Base-by-base conservation (phyloP, 1,140 invertebrate genomes). In the Hyposmocoma kahamanoa region DNA sequence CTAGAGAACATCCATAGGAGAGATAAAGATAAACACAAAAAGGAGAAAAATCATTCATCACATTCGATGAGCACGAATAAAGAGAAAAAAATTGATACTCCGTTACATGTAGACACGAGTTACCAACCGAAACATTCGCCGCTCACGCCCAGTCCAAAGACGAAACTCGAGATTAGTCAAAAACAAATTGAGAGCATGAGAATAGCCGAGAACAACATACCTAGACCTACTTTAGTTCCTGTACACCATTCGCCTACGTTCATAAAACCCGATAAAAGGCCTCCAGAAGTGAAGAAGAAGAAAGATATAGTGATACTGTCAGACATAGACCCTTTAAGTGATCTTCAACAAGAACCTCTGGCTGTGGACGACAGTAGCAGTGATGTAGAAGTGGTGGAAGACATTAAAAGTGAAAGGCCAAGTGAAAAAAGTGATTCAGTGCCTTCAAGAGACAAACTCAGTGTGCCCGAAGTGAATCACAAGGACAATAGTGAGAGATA, bases 321-420 rank as follows among this genome's bases (percentile, higher is more conserved):
- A 0, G 82, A 82, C 46, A 26, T 82, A 2, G 78, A 83, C 54
- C 79, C 79, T 0, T 54, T 81, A 49, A 59, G 52, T 3, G 75
- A 77, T 45, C 50, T 62, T 5, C 50, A 48, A 2, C 58, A 53
- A 10, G 79, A 82, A 32, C 56, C 74, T 0, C 45, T 78, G 0
- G 62, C 72, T 0, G 52, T 85, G 0, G 82, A 85, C 32, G 82
- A 85, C 36, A 85, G 79, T 30, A 83, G 77, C 53, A 81, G 77
- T 70, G 79, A 83, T 28, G 72, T 85, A 4, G 82, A 83, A 60
- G 47, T 85, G 13, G 56, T 85, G 4, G 78, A 79, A 30, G 79
- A 84, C 8, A 66, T 67, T 44, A 70, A 72, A 63, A 69, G 59
- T 70, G 64, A 67, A 53, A 43, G 34, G 42, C 59, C 56, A 58